These are phyloP conservation scores for Rhinoderma darwinii DNA, from an alignment of 2,113 vertebrate genomes.

Conservation along the genomic window DNA sequence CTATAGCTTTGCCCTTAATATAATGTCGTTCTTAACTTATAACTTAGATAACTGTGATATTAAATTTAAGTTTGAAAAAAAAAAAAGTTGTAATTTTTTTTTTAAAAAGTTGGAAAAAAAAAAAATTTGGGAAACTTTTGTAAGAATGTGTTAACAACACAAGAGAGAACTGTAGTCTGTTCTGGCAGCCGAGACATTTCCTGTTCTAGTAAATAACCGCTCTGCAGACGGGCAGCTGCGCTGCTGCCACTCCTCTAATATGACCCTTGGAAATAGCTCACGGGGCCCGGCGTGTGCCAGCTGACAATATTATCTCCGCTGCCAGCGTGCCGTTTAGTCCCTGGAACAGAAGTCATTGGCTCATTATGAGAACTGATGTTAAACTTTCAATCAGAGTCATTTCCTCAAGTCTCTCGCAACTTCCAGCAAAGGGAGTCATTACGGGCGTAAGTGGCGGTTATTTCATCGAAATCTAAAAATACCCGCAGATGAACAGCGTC, in stretches of 20 bases:
- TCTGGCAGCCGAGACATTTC: neutral
- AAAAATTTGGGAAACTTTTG: neutral
- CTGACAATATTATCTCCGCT: neutral
- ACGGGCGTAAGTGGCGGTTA: neutral
- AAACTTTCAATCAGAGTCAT: constrained; percentile 16
- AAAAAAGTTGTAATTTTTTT: too few relatives aligned
- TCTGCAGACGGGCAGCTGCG: neutral
- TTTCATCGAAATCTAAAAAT: neutral
- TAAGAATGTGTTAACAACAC: neutral
- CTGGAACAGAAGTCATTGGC: neutral
- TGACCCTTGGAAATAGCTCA: neutral
- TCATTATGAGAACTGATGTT: constrained; percentile 13
- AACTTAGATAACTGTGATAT: too few relatives aligned
- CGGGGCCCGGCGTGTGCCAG: neutral
- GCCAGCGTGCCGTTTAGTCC: neutral
- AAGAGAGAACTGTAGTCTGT: neutral
- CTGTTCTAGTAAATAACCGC: neutral
- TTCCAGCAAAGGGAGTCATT: neutral
- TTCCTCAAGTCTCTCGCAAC: neutral
- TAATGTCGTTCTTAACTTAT: too few relatives aligned
- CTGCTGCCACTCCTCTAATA: neutral
- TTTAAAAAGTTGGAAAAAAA: too few relatives aligned
- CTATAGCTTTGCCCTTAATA: too few relatives aligned
- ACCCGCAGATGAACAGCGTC: neutral
- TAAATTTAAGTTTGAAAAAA: neutral